A percentile compares a stretch with the other conserved stretches of the same genome.
These are phyloP conservation scores for Acropternis orthonyx DNA, from an alignment of 2,797 vertebrate species.

Conservation along the genomic window DNA sequence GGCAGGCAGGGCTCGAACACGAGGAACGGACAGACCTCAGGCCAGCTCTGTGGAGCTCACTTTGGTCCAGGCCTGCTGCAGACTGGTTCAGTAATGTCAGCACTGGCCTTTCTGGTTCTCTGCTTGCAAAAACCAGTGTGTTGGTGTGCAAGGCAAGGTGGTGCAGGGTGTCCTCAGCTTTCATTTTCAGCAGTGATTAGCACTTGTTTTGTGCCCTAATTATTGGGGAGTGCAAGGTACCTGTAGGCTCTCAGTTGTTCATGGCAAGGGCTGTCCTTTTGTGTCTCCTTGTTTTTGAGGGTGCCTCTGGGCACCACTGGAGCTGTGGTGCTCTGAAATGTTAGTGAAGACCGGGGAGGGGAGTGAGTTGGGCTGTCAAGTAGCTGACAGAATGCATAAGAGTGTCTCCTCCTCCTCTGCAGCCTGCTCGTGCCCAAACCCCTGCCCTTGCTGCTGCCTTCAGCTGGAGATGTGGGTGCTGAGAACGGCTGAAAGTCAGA, in stretches of 20 bases:
- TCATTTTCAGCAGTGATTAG: neutral
- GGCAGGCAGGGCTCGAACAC: neutral
- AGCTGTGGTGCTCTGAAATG: neutral
- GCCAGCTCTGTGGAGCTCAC: neutral
- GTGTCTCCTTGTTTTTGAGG: neutral
- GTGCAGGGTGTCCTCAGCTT: neutral
- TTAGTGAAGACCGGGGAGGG: neutral
- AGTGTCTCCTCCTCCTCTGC: neutral
- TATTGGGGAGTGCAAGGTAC: neutral
- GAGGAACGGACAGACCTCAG: neutral
- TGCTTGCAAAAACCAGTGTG: neutral
- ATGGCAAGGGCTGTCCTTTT: neutral
- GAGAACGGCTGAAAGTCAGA: neutral
- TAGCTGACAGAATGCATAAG: neutral
- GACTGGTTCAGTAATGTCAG: neutral
- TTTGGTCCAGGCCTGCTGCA: neutral
- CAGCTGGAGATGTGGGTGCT: neutral
- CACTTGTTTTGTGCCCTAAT: neutral
- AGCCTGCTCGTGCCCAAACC: neutral
- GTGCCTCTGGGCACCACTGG: neutral
- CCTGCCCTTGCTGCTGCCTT: neutral
- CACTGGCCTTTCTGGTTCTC: neutral
- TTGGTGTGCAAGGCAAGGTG: neutral
- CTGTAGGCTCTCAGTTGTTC: neutral
- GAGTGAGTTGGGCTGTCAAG: neutral